Conservation (phyloP, 1,140 invertebrate species). For the Bombus pascuorum region DNA sequence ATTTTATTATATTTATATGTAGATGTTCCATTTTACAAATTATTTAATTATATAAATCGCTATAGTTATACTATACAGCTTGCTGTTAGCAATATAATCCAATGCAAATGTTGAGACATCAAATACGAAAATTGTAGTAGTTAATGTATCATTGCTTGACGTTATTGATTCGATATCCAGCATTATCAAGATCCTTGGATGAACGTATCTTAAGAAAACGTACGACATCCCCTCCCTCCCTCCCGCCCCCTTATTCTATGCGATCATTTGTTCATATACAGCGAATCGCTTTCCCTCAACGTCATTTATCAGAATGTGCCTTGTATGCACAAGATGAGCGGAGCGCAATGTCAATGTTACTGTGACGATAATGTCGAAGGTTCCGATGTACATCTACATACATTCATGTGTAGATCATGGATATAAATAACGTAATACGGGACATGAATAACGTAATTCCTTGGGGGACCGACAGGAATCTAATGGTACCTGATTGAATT, state of each 20-base stretch:
- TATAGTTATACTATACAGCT: no score
- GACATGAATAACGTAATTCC: slow-evolving; percentile 9
- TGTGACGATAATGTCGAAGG: slow-evolving; percentile 41
- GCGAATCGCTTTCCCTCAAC: slow-evolving; percentile 3
- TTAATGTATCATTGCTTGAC: background rate
- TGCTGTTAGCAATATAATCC: no score
- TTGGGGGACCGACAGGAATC: background rate
- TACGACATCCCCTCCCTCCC: background rate
- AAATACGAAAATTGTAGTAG: background rate
- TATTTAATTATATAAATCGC: no score
- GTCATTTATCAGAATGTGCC: slow-evolving; percentile 42
- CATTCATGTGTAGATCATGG: slow-evolving; percentile 2
- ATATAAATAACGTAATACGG: slow-evolving; percentile 25
- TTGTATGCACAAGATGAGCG: slow-evolving; percentile 38
- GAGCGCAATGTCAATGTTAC: slow-evolving; percentile 47
- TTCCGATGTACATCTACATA: slow-evolving; percentile 26
- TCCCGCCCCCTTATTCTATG: background rate
- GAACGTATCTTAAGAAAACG: slow-evolving; percentile 2
- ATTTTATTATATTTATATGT: no score
- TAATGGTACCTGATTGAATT: background rate
- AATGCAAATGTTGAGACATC: background rate
- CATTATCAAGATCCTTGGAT: background rate
- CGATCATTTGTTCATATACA: background rate
- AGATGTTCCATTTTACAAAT: no score
- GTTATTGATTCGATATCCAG: background rate